Conservation (phyloP, 2,797 vertebrate genomes). For the Mycteria americana region DNA sequence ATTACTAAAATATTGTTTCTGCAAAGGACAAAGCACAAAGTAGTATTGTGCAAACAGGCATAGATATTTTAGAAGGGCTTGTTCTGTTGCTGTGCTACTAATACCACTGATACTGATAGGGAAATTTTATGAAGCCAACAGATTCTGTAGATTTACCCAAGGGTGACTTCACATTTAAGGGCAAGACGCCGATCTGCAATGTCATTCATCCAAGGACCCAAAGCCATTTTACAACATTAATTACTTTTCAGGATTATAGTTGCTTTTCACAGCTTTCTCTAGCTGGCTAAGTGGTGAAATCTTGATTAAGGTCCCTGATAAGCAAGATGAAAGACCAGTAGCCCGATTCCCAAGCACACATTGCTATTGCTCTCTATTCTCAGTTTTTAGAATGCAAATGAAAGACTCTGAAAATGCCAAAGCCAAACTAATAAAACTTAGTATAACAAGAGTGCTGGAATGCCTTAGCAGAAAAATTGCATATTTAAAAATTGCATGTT, state of each 20-base stretch:
- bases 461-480: background rate
- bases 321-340: background rate
- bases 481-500: background rate
- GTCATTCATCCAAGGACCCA: background rate
- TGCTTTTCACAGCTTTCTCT: background rate
- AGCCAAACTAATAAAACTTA: background rate
- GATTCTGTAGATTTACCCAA: background rate
- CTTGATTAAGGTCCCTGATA: background rate
- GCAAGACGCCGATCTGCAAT: background rate
- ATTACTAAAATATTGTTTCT: background rate
- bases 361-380: background rate
- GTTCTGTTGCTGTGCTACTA: background rate
- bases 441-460: background rate
- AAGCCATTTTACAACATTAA: background rate
- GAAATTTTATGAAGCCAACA: background rate
- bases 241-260: background rate
- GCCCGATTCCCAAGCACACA: background rate
- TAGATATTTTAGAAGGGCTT: background rate
- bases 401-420: background rate
- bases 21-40: background rate
- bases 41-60: background rate
- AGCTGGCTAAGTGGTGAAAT: background rate
- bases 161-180: background rate
- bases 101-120: background rate
- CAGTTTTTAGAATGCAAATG: background rate